Conservation (phyloP, 1,140 invertebrate genomes). For the Caenorhabditis inopinata region DNA sequence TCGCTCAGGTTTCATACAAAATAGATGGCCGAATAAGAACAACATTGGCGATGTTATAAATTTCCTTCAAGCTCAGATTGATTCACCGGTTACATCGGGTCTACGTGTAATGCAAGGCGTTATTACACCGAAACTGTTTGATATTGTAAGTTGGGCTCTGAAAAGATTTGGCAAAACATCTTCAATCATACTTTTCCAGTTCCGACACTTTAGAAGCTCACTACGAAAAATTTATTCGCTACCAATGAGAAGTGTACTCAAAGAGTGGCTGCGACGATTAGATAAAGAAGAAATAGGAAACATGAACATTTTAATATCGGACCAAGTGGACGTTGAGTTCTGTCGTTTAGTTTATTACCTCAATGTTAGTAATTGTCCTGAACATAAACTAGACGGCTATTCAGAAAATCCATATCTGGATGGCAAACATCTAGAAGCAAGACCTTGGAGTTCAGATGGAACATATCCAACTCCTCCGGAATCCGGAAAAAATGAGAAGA, state of each 20-base stretch:
- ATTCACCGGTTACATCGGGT: not conserved
- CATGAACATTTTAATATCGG: not conserved
- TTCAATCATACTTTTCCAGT: not conserved
- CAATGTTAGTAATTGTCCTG: not conserved
- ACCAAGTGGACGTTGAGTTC: not conserved
- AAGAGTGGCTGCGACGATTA: not conserved
- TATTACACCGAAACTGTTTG: not conserved
- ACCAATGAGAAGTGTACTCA: not conserved
- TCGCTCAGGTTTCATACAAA: not conserved
- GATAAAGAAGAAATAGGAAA: not conserved
- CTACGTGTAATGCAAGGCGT: not conserved
- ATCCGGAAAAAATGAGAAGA: no score
- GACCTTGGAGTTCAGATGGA: not conserved
- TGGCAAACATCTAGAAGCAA: not conserved
- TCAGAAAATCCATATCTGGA: not conserved
- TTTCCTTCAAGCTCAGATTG: not conserved
- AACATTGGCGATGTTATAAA: not conserved
- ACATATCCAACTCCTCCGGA: no score
- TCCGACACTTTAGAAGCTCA: not conserved
- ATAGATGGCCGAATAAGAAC: not conserved
- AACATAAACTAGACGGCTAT: not conserved
- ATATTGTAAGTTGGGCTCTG: not conserved
- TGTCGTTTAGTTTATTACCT: not conserved
- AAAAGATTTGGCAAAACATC: no score
- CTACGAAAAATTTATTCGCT: not conserved